A percentile compares a stretch with the other conserved stretches of the same genome.
phyloP scores from a whole-genome alignment of 1,140 invertebrate genomes.

The Penaeus indicus region DNA sequence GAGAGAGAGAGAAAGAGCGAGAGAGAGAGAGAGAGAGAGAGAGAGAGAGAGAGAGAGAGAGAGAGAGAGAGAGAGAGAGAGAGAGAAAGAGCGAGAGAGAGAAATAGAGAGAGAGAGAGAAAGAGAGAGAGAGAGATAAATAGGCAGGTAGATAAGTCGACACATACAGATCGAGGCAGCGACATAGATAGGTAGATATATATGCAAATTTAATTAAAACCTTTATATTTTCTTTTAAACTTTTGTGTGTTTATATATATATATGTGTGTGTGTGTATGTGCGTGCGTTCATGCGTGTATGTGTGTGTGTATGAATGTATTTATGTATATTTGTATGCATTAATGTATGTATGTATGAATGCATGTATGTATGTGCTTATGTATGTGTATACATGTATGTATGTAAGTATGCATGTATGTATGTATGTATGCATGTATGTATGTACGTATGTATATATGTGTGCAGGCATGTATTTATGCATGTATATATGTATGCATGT shows the following conservation, averaged over 20 bases:
- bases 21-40: too few species aligned
- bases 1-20: too few species aligned
- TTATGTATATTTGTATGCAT: neutral
- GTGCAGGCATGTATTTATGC: neutral
- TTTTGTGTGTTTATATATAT: neutral
- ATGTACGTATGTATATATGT: neutral
- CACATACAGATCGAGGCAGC: too few species aligned
- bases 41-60: too few species aligned
- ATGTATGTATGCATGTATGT: neutral
- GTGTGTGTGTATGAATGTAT: neutral
- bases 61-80: too few species aligned
- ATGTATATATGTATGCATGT: neutral
- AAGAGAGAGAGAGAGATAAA: neutral
- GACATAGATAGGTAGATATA: slow-evolving; percentile 27
- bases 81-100: too few species aligned
- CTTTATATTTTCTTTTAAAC: too few species aligned
- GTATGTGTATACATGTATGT: neutral
- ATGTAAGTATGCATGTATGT: neutral
- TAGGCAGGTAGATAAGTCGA: too few species aligned
- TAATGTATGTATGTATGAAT: neutral
- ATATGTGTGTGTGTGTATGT: neutral
- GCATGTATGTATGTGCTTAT: neutral
- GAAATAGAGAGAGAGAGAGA: neutral
- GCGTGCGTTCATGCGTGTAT: neutral
- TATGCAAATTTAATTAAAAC: neutral